Conservation (phyloP, 2,113 vertebrate genomes). For the Philantomba maxwellii region DNA sequence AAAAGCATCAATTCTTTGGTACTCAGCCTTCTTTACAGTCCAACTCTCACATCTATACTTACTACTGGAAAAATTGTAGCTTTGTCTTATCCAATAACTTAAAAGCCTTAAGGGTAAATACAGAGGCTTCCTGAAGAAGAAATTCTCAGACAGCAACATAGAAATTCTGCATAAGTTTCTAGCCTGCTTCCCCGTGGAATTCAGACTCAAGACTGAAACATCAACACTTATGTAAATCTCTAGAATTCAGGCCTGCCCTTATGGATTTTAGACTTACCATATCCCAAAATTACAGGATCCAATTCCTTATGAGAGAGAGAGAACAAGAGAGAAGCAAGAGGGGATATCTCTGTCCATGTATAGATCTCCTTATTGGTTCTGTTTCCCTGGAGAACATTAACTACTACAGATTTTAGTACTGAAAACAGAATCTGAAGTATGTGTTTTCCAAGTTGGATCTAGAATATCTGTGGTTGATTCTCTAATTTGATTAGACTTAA, state of each 20-base stretch:
- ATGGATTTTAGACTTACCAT: not conserved
- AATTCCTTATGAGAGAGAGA: not conserved
- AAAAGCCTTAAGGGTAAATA: not conserved
- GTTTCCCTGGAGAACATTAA: not conserved
- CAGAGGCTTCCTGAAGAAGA: not conserved
- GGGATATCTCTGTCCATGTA: not conserved
- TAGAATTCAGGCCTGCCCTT: not conserved
- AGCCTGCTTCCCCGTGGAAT: not conserved
- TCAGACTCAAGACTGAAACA: not conserved
- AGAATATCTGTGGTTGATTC: not conserved
- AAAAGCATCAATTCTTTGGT: not conserved
- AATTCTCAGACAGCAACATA: not conserved
- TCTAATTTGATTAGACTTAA: not conserved
- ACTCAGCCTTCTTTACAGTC: not conserved
- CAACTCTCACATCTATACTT: not conserved
- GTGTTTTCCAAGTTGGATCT: not conserved
- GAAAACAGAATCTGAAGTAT: not conserved
- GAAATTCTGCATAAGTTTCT: not conserved
- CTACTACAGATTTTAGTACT: not conserved
- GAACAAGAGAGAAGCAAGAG: not conserved
- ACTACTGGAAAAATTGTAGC: not conserved
- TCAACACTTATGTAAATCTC: not conserved
- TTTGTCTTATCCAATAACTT: not conserved
- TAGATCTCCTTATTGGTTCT: not conserved
- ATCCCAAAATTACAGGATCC: not conserved